A percentile compares a stretch with the other conserved stretches of the same genome.
Conservation (phyloP, 2,797 vertebrate species). For the Podarcis siculus region DNA sequence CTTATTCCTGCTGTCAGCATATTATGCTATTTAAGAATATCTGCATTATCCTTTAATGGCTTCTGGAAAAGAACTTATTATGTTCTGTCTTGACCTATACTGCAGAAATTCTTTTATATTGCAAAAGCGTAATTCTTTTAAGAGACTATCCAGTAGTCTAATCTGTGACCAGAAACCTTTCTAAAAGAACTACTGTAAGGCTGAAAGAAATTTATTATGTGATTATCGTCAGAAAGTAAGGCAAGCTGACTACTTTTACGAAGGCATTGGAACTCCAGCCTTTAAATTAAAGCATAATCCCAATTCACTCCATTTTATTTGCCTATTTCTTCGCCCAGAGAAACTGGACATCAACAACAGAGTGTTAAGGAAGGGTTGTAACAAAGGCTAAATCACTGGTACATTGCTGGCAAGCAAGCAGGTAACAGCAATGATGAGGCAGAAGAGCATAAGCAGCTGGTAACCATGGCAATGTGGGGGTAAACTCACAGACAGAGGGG, state of each 20-base stretch:
- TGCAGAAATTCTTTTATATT: constrained; percentile 51
- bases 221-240: constrained; percentile 40
- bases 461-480: too few species aligned
- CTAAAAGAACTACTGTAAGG: constrained; percentile 40
- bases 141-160: constrained; percentile 43
- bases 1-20: constrained; percentile 42
- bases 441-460: too few species aligned
- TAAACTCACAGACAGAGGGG: too few species aligned
- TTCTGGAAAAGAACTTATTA: constrained; percentile 49
- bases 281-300: constrained; percentile 53
- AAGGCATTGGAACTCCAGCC: constrained; percentile 26
- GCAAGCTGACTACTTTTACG: constrained; percentile 38
- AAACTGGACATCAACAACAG: too few species aligned
- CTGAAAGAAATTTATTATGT: constrained; percentile 48
- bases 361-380: too few species aligned
- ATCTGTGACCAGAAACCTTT: constrained; percentile 47
- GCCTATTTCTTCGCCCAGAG: not conserved
- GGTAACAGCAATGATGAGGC: too few species aligned
- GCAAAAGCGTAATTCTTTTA: constrained; percentile 52
- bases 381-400: too few species aligned
- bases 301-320: constrained; percentile 22
- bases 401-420: too few species aligned
- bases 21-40: constrained; percentile 48
- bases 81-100: constrained; percentile 46
- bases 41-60: constrained; percentile 33